Percentiles rank a stretch among this genome's conserved stretches.
Conservation (phyloP, 2,888 invertebrate genomes). For the Ctena decussata region DNA sequence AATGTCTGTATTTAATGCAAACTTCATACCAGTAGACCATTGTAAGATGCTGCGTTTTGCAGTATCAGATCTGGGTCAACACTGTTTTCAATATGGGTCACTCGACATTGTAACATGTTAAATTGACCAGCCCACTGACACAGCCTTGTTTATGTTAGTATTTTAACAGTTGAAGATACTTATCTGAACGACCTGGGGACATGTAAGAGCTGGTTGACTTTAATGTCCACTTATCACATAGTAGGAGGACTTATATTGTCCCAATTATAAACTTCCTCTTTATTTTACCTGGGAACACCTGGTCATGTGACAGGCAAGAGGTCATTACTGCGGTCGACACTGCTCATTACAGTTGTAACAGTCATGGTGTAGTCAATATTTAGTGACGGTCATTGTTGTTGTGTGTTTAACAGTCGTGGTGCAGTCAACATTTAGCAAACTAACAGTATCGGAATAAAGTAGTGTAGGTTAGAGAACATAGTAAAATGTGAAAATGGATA, state of each 20-base stretch:
- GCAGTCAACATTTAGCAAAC: too few relatives aligned
- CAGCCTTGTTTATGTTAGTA: not conserved
- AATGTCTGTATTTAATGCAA: too few relatives aligned
- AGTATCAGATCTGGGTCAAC: too few relatives aligned
- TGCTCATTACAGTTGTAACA: not conserved
- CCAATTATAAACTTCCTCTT: not conserved
- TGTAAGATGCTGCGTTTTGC: too few relatives aligned
- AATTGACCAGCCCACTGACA: not conserved
- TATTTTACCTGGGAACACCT: not conserved
- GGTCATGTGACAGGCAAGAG: constrained; percentile 10
- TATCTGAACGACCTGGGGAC: not conserved
- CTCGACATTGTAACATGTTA: not conserved
- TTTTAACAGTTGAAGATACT: not conserved
- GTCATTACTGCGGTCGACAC: not conserved
- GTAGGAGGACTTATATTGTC: not conserved
- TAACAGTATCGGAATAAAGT: too few relatives aligned
- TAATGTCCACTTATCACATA: not conserved
- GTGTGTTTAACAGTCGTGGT: too few relatives aligned
- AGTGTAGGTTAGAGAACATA: too few relatives aligned
- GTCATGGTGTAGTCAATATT: not conserved
- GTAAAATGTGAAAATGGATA: not conserved
- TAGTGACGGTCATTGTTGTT: too few relatives aligned
- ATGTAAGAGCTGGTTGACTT: not conserved
- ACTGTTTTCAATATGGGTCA: too few relatives aligned
- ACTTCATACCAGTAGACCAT: too few relatives aligned